Percentiles rank a stretch among this genome's conserved stretches.
phyloP scores from a whole-genome alignment of 2,888 invertebrate species.

The Campoplex capitator region DNA sequence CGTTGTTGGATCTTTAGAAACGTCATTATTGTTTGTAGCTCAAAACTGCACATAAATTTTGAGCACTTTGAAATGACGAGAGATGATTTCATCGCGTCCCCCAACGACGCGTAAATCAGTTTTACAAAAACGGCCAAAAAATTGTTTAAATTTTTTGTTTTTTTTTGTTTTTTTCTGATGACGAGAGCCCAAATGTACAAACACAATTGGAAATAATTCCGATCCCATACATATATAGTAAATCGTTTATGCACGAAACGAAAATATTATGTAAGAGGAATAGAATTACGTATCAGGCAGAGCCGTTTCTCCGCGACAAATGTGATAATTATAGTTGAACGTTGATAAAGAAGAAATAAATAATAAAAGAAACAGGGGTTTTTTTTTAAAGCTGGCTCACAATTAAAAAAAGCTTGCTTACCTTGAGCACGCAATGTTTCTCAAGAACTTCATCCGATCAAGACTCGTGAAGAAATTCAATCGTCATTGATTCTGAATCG shows the following conservation, averaged over 20 bases:
- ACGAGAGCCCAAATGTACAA: neutral
- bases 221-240: neutral
- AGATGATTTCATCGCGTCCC: too few relatives aligned
- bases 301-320: neutral
- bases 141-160: neutral
- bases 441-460: slow-evolving; percentile 6
- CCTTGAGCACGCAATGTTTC: slow-evolving; percentile 48
- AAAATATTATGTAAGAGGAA: neutral
- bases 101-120: neutral
- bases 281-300: neutral
- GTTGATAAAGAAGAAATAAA: neutral
- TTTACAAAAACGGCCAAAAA: neutral
- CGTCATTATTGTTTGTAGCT: too few relatives aligned
- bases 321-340: neutral
- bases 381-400: slow-evolving; percentile 10
- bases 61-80: too few relatives aligned
- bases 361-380: neutral
- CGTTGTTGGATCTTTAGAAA: too few relatives aligned
- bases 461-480: neutral
- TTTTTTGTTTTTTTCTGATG: too few relatives aligned
- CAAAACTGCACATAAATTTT: too few relatives aligned
- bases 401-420: slow-evolving; percentile 35
- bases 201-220: neutral
- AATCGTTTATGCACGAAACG: neutral
- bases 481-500: neutral